phyloP scores from a whole-genome alignment of 2,113 vertebrate species.

The Takifugu flavidus region DNA sequence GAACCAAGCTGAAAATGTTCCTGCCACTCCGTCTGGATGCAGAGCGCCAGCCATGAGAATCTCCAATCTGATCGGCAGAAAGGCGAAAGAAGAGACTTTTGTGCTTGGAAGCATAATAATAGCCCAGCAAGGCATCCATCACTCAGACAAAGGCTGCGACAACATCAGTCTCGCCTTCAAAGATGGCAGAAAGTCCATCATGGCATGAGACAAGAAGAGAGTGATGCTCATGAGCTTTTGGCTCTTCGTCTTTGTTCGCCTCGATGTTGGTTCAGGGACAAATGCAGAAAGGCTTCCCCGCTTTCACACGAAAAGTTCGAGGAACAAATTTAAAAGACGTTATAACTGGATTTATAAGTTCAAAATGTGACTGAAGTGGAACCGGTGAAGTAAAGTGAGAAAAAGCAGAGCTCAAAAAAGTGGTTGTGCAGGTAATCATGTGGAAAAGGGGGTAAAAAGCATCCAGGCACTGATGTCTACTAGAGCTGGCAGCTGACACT shows the following conservation, averaged over 20 bases:
- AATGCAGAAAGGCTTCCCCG: background rate
- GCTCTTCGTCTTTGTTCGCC: conserved; percentile 19
- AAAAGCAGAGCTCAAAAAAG: background rate
- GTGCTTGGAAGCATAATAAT: conserved; percentile 11
- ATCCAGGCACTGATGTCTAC: conserved; percentile 4
- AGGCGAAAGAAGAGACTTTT: conserved; percentile 22
- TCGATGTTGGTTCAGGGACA: background rate
- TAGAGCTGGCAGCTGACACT: background rate
- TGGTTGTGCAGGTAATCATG: conserved; percentile 3
- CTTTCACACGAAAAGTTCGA: background rate
- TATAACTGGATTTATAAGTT: conserved; percentile 2
- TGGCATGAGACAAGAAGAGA: conserved; percentile 14
- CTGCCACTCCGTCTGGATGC: background rate
- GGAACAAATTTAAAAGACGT: background rate
- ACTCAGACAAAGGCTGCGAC: conserved; percentile 22
- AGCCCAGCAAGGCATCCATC: conserved; percentile 26
- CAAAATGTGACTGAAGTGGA: background rate
- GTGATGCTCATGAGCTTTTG: conserved; percentile 47
- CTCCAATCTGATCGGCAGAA: conserved; percentile 17
- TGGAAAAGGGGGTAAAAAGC: conserved; percentile 31
- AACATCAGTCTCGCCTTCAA: conserved; percentile 27
- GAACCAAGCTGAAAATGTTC: background rate
- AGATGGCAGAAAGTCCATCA: conserved; percentile 39
- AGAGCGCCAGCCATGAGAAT: conserved; percentile 3
- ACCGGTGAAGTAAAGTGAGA: background rate